Conservation (phyloP, 2,797 vertebrate genomes). For the Myotis vivesi region DNA sequence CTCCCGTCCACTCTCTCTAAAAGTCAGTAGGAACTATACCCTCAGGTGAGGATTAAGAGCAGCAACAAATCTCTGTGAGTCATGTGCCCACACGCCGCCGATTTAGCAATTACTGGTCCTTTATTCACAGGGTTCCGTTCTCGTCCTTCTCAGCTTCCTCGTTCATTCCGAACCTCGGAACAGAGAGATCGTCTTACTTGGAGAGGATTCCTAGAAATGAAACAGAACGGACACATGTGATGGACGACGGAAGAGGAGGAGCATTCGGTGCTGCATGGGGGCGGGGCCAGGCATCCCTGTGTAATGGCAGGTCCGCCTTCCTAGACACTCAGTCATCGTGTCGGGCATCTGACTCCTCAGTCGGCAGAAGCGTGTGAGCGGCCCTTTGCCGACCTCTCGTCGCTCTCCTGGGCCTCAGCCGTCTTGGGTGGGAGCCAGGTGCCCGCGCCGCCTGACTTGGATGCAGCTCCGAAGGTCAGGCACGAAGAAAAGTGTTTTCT, state of each 20-base stretch:
- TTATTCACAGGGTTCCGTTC: neutral
- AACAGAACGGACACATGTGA: neutral
- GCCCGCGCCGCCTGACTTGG: neutral
- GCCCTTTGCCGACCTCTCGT: neutral
- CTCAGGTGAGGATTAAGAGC: too few species aligned
- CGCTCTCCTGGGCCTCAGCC: neutral
- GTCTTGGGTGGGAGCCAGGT: neutral
- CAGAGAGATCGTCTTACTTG: neutral
- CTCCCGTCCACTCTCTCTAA: too few species aligned
- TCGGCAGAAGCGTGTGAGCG: neutral
- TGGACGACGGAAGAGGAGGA: neutral
- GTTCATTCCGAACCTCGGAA: neutral
- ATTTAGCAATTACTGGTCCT: neutral
- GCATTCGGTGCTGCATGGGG: too few species aligned
- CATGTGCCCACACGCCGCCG: neutral
- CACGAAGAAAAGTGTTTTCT: neutral
- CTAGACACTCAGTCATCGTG: too few species aligned
- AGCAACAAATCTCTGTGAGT: neutral
- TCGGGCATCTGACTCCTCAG: too few species aligned
- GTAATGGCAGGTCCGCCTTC: too few species aligned
- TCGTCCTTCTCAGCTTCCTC: neutral
- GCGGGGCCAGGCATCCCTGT: too few species aligned
- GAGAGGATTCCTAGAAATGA: neutral
- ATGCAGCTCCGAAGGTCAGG: neutral
- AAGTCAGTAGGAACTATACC: too few species aligned